Evolutionary conservation across 2,797 vertebrate genomes (phyloP).

Genomic region (Pangasius krempfi): DNA sequence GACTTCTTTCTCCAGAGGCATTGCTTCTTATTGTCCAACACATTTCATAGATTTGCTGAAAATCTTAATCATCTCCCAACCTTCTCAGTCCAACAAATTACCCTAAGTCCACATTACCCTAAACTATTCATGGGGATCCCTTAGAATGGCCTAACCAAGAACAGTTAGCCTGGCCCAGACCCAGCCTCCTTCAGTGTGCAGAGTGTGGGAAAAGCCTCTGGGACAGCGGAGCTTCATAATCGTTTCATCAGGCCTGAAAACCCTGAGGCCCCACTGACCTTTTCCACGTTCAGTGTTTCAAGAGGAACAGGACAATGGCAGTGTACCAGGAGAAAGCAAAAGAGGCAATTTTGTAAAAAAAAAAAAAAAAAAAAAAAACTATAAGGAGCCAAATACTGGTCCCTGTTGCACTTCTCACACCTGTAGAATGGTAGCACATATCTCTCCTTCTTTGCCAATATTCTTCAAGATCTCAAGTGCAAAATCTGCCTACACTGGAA

Average conservation of each 20-base stretch:
- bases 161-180: conserved; percentile 59
- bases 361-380: not conserved
- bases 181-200: conserved; percentile 60
- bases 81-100: conserved; percentile 30
- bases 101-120: conserved; percentile 12
- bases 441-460: conserved; percentile 20
- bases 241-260: conserved; percentile 59
- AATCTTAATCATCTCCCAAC: conserved; percentile 9
- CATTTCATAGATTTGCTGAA: not conserved
- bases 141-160: conserved; percentile 61
- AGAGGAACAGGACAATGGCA: conserved; percentile 53
- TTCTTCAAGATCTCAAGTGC: conserved; percentile 19
- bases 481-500: conserved; percentile 26
- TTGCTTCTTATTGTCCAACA: not conserved
- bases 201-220: conserved; percentile 65
- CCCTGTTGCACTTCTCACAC: conserved; percentile 28
- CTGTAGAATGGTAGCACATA: conserved; percentile 7
- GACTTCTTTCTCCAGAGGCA: not conserved
- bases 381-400: conserved; percentile 22
- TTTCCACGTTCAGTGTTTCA: conserved; percentile 55
- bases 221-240: conserved; percentile 51
- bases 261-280: conserved; percentile 50
- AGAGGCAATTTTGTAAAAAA: conserved; percentile 3
- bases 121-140: conserved; percentile 52
- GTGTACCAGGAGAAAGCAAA: conserved; percentile 38